Percentiles rank a stretch among this genome's conserved stretches.
These are phyloP conservation scores for Tachina grossa DNA, from an alignment of 2,888 invertebrate genomes.

Conservation along the genomic window DNA sequence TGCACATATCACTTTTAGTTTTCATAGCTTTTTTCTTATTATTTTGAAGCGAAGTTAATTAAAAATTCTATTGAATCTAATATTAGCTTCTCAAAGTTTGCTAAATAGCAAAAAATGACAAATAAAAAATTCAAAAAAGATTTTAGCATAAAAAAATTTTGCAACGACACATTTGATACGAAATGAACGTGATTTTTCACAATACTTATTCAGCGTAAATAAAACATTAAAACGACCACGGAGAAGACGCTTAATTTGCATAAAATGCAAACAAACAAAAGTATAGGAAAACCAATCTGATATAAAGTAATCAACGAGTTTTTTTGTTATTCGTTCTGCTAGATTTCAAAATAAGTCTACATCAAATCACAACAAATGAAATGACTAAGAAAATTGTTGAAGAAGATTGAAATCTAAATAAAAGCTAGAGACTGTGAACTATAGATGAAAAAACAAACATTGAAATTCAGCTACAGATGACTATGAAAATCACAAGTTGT, in stretches of 20 bases:
- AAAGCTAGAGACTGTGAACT: neutral
- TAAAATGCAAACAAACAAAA: slow-evolving; percentile 51
- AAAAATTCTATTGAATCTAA: slow-evolving; percentile 54
- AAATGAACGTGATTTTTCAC: slow-evolving; percentile 67
- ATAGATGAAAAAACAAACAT: neutral
- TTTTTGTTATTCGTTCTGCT: neutral
- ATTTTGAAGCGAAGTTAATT: slow-evolving; percentile 37
- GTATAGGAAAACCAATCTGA: slow-evolving; percentile 42
- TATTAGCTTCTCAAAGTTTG: slow-evolving; percentile 54
- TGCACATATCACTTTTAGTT: neutral
- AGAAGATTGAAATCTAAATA: slow-evolving; percentile 6
- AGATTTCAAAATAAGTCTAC: slow-evolving; percentile 25
- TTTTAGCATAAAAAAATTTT: slow-evolving; percentile 55
- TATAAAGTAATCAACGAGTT: slow-evolving; percentile 26
- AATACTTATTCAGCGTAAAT: slow-evolving; percentile 30
- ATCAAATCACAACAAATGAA: slow-evolving; percentile 5
- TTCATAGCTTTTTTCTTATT: neutral
- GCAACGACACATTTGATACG: slow-evolving; percentile 65
- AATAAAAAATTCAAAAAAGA: slow-evolving; percentile 20
- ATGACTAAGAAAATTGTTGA: slow-evolving; percentile 34
- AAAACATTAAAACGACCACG: slow-evolving; percentile 20
- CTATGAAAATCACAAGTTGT: neutral
- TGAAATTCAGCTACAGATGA: neutral
- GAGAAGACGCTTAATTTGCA: slow-evolving; percentile 58
- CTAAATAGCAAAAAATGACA: slow-evolving; percentile 12